Conservation (phyloP, 2,888 invertebrate species). For the Thereva unica region DNA sequence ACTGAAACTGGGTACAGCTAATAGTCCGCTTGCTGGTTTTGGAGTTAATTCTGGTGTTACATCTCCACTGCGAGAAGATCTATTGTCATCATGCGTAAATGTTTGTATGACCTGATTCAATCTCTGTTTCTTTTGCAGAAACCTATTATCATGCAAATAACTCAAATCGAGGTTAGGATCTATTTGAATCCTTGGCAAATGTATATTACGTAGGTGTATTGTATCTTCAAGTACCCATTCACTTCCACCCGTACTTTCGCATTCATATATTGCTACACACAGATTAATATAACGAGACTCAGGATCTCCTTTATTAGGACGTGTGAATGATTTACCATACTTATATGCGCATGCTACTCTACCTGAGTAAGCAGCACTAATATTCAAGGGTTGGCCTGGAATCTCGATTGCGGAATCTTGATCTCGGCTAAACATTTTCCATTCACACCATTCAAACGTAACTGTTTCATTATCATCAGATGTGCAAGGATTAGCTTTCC, state of each 20-base stretch:
- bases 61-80: slow-evolving; percentile 62
- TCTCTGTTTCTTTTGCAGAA: slow-evolving; percentile 80
- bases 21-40: slow-evolving; percentile 57
- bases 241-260: slow-evolving; percentile 95
- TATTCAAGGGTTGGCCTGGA: slow-evolving; percentile 84
- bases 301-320: slow-evolving; percentile 74
- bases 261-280: slow-evolving; percentile 96
- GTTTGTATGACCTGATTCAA: slow-evolving; percentile 82
- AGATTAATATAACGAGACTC: slow-evolving; percentile 85
- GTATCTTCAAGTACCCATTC: slow-evolving; percentile 96
- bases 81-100: slow-evolving; percentile 75
- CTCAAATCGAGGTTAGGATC: slow-evolving; percentile 83
- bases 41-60: slow-evolving; percentile 54
- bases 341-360: slow-evolving; percentile 97
- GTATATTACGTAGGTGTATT: slow-evolving; percentile 90
- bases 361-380: slow-evolving; percentile 97
- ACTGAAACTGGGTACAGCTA: slow-evolving; percentile 89
- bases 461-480: slow-evolving; percentile 40
- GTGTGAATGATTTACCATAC: slow-evolving; percentile 85
- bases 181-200: slow-evolving; percentile 78
- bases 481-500: slow-evolving; percentile 69
- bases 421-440: slow-evolving; percentile 83
- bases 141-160: slow-evolving; percentile 77
- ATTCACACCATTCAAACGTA: slow-evolving; percentile 78
- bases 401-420: slow-evolving; percentile 71